These are phyloP conservation scores for Tetragnatha versicolor DNA, from an alignment of 1,140 invertebrate genomes.

Conservation along the genomic window DNA sequence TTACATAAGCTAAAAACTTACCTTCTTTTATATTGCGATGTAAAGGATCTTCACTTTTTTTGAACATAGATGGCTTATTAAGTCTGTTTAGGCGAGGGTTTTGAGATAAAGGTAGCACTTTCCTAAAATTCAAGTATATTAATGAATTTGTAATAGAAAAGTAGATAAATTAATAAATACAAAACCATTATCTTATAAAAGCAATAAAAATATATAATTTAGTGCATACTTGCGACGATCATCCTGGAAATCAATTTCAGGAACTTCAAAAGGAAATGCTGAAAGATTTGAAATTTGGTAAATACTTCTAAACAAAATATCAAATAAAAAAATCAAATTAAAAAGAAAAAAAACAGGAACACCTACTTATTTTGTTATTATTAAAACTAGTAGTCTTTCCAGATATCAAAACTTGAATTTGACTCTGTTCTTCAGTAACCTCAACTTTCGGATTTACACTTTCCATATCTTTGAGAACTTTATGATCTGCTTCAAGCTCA, in stretches of 20 bases:
- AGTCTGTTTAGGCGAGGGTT: neutral
- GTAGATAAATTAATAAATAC: neutral
- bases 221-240: slow-evolving; percentile 33
- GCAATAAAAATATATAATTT: neutral
- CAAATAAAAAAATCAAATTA: neutral
- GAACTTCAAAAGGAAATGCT: slow-evolving; percentile 21
- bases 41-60: neutral
- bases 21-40: slow-evolving; percentile 29
- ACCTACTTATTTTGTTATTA: slow-evolving; percentile 24
- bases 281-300: neutral
- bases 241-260: slow-evolving; percentile 13
- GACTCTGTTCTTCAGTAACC: slow-evolving; percentile 16
- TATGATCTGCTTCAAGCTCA: slow-evolving; percentile 78
- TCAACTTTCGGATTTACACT: slow-evolving; percentile 55
- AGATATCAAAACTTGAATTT: slow-evolving; percentile 47
- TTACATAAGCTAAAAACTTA: no score
- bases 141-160: neutral
- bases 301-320: neutral
- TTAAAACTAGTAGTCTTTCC: slow-evolving; percentile 6
- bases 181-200: neutral
- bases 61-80: neutral
- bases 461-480: slow-evolving; percentile 6
- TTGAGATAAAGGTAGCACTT: neutral
- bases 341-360: neutral
- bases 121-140: neutral